These are phyloP conservation scores for Drosophila sp. DNA, from an alignment of 1,140 invertebrate species.

Conservation along the genomic window DNA sequence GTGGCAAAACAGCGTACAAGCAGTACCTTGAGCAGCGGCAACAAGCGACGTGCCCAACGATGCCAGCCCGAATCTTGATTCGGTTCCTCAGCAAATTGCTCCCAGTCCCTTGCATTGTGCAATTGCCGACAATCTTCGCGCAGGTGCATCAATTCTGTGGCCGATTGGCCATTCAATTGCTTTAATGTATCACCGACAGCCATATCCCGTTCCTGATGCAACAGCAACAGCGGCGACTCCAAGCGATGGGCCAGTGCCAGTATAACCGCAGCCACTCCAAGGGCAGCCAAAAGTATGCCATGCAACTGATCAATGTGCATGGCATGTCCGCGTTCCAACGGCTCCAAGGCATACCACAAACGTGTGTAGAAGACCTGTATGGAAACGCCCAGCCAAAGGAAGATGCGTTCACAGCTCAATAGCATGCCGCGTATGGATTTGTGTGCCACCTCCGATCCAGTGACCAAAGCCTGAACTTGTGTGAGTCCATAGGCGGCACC, in stretches of 20 bases:
- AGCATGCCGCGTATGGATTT: slow-evolving; percentile 69
- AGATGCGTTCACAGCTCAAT: slow-evolving; percentile 64
- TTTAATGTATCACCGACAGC: slow-evolving; percentile 64
- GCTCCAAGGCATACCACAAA: slow-evolving; percentile 65
- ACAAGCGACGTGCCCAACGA: slow-evolving; percentile 24
- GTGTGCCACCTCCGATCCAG: slow-evolving; percentile 64
- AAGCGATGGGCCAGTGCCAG: slow-evolving; percentile 53
- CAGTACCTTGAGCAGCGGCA: slow-evolving; percentile 66
- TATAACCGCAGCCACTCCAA: slow-evolving; percentile 62
- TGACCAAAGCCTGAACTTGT: slow-evolving; percentile 65
- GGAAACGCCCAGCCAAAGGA: slow-evolving; percentile 71
- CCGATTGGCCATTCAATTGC: slow-evolving; percentile 50
- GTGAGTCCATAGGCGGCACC: slow-evolving; percentile 65
- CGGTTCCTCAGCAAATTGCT: slow-evolving; percentile 43
- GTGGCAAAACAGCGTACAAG: slow-evolving; percentile 67
- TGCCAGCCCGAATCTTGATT: slow-evolving; percentile 17
- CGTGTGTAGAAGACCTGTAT: slow-evolving; percentile 71
- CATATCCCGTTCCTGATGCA: slow-evolving; percentile 67
- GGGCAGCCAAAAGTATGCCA: slow-evolving; percentile 52
- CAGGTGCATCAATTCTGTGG: slow-evolving; percentile 59
- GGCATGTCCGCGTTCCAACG: slow-evolving; percentile 46
- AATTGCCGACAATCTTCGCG: slow-evolving; percentile 70
- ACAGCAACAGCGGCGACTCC: slow-evolving; percentile 69
- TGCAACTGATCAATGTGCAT: slow-evolving; percentile 74
- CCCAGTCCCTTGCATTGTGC: slow-evolving; percentile 65